phyloP scores from a whole-genome alignment of 2,888 invertebrate genomes.

The Andrena trimmerana region DNA sequence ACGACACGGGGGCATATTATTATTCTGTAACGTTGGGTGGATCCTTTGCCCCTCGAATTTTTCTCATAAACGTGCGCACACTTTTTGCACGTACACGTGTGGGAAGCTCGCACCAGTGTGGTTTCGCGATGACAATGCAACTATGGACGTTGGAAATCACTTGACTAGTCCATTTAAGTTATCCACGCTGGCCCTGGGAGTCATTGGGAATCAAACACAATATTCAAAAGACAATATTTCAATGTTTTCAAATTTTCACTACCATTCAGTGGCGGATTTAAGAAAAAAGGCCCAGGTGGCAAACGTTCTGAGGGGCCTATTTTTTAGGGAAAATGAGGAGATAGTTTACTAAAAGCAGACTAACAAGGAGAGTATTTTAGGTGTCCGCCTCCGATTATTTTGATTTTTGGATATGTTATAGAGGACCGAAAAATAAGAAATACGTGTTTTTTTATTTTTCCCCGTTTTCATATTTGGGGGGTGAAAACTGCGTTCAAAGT shows the following conservation, averaged over 20 bases:
- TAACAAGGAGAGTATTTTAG: no score
- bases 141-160: neutral
- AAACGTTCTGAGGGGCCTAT: no score
- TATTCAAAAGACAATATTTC: neutral
- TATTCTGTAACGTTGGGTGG: constrained; percentile 32
- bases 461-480: no score
- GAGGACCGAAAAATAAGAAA: no score
- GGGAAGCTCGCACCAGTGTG: neutral
- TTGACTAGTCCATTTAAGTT: neutral
- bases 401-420: no score
- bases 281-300: no score
- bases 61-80: constrained; percentile 3
- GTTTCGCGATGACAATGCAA: neutral
- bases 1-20: constrained; percentile 49
- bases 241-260: neutral
- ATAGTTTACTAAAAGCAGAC: no score
- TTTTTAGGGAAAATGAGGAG: no score
- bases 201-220: neutral
- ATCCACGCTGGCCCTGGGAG: neutral
- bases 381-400: no score
- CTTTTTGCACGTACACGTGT: neutral
- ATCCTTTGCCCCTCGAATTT: constrained; percentile 26
- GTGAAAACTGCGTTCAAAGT: no score
- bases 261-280: no score
- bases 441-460: no score